Percentiles rank a stretch among this genome's conserved stretches.
Evolutionary conservation across 2,888 invertebrate species (phyloP).

Genomic region (Leptothorax acervorum): DNA sequence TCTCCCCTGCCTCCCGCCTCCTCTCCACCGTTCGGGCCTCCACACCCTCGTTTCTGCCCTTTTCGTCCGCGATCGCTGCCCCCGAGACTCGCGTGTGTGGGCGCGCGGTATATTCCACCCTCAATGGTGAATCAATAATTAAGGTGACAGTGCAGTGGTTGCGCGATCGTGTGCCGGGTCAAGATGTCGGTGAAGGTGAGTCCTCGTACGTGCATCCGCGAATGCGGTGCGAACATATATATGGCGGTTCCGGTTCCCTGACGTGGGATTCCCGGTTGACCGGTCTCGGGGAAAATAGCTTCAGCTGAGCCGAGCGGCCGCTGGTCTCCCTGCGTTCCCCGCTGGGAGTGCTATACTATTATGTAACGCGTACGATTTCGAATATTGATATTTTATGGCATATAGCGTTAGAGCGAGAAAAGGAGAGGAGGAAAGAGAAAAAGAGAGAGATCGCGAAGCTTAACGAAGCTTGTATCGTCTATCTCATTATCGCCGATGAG

Average conservation of each 20-base stretch:
- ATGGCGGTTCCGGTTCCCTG: not conserved
- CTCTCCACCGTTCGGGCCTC: not conserved
- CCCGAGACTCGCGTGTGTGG: constrained; percentile 14
- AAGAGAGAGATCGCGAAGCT: too few relatives aligned
- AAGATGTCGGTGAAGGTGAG: constrained; percentile 85
- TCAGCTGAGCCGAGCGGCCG: not conserved
- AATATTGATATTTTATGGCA: not conserved
- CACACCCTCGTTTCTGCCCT: not conserved
- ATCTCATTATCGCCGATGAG: not conserved
- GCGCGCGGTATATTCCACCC: constrained; percentile 36
- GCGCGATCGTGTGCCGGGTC: constrained; percentile 71
- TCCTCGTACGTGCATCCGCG: constrained; percentile 42
- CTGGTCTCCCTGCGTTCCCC: not conserved
- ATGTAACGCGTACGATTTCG: constrained; percentile 31
- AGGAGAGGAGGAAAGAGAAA: not conserved
- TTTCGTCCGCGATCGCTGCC: constrained; percentile 26
- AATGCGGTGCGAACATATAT: not conserved
- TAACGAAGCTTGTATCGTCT: not conserved
- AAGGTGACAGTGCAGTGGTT: constrained; percentile 74
- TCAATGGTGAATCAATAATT: constrained; percentile 74
- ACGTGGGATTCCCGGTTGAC: not conserved
- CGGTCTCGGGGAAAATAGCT: not conserved
- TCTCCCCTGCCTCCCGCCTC: not conserved
- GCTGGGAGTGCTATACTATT: not conserved
- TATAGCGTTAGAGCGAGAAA: not conserved